Evolutionary conservation across 1,140 invertebrate genomes (phyloP).

Genomic region (Rhagoletis pomonella): DNA sequence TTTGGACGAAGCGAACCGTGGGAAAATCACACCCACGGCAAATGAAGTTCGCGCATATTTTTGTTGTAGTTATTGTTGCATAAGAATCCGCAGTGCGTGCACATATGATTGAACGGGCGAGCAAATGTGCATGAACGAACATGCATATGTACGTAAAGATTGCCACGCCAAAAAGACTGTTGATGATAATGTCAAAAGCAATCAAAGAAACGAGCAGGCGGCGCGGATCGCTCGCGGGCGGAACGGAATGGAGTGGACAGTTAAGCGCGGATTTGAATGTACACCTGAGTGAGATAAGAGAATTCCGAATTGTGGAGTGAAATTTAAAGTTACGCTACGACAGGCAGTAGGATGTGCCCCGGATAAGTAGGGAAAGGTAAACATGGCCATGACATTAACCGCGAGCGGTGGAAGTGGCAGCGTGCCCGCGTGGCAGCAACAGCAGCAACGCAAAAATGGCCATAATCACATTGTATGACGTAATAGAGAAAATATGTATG

Average conservation of each 20-base stretch:
- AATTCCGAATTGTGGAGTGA: not conserved
- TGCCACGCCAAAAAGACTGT: no score
- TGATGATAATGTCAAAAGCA: constrained; percentile 21
- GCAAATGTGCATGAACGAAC: not conserved
- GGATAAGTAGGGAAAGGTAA: not conserved
- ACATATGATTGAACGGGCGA: not conserved
- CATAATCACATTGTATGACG: not conserved
- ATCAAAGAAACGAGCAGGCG: not conserved
- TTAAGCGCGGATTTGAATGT: constrained; percentile 8
- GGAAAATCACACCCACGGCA: constrained; percentile 53
- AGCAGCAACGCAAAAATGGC: not conserved
- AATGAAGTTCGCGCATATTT: no score
- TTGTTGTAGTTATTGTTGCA: no score
- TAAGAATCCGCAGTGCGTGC: no score
- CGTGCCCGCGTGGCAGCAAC: not conserved
- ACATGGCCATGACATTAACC: not conserved
- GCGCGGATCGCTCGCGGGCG: not conserved
- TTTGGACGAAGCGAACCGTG: constrained; percentile 22
- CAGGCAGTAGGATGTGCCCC: not conserved
- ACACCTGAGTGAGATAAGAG: not conserved
- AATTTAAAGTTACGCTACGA: not conserved
- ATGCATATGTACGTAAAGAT: not conserved
- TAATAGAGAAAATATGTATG: not conserved
- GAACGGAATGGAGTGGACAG: not conserved
- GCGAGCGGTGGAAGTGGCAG: not conserved